Conservation (phyloP, 2,888 invertebrate species). For the Ectemnius lituratus region DNA sequence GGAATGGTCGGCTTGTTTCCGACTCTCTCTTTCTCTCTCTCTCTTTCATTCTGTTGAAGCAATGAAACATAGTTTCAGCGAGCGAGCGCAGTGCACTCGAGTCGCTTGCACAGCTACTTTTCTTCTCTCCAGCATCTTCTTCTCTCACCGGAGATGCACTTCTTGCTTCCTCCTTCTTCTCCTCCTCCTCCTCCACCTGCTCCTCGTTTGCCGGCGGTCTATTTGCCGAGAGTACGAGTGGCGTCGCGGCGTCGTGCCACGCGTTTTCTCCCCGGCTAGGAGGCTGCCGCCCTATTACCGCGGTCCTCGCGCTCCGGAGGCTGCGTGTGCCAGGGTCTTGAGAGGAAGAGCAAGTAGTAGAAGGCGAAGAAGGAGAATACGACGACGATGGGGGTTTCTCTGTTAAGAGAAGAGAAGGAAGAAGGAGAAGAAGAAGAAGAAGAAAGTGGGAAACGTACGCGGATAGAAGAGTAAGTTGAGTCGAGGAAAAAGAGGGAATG, state of each 20-base stretch:
- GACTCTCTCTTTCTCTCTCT: no score
- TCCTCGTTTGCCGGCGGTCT: conserved; percentile 45
- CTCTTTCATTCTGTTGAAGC: background rate
- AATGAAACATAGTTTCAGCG: background rate
- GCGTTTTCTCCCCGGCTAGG: conserved; percentile 9
- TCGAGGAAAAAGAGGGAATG: conserved; percentile 9
- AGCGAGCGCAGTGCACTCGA: background rate
- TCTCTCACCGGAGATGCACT: background rate
- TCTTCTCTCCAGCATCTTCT: background rate
- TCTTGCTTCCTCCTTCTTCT: conserved; percentile 28
- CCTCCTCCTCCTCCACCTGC: conserved; percentile 13
- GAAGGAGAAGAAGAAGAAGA: conserved; percentile 21
- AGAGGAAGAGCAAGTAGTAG: no score
- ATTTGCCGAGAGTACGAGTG: conserved; percentile 41
- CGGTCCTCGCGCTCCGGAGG: conserved; percentile 22
- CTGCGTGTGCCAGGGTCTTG: background rate
- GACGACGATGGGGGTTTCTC: no score
- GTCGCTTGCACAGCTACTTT: background rate
- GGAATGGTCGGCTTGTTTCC: no score
- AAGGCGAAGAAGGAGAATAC: no score
- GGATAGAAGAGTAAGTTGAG: background rate
- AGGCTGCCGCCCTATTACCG: conserved; percentile 55
- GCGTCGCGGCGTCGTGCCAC: conserved; percentile 18
- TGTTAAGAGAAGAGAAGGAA: background rate
- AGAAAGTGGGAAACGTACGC: background rate